Percentiles rank a stretch among this genome's conserved stretches.
Conservation (phyloP, 2,113 vertebrate species). For the Blennius ocellaris region DNA sequence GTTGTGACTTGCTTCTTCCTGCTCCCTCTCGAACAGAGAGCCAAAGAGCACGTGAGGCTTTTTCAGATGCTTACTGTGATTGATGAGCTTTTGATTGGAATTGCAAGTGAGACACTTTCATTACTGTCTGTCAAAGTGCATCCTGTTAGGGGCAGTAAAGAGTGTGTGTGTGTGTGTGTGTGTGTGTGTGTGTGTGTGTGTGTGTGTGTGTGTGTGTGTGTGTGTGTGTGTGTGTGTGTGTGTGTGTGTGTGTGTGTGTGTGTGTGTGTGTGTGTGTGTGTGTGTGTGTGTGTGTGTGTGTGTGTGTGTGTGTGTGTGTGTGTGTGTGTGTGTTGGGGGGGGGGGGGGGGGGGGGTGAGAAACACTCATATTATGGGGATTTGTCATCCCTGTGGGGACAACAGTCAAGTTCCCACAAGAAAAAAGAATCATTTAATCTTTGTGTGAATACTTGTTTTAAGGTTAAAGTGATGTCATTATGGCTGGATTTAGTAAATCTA, state of each 20-base stretch:
- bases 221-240: too few relatives aligned
- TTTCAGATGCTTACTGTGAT: slow-evolving; percentile 73
- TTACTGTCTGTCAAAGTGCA: slow-evolving; percentile 80
- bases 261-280: slow-evolving; percentile 37
- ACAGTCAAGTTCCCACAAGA: too few relatives aligned
- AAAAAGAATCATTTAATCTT: too few relatives aligned
- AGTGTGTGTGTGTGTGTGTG: slow-evolving; percentile 36
- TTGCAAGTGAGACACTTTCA: slow-evolving; percentile 82
- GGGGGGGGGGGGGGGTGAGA: too few relatives aligned
- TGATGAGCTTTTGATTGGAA: slow-evolving; percentile 84
- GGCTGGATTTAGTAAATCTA: too few relatives aligned
- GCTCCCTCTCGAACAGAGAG: slow-evolving; percentile 46
- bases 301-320: slow-evolving; percentile 31
- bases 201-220: not conserved
- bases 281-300: slow-evolving; percentile 22
- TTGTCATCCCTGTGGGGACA: too few relatives aligned
- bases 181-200: slow-evolving; percentile 25
- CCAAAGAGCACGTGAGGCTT: slow-evolving; percentile 28
- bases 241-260: slow-evolving; percentile 23
- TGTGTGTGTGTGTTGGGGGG: slow-evolving; percentile 26
- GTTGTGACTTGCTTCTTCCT: slow-evolving; percentile 51
- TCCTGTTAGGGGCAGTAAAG: slow-evolving; percentile 76
- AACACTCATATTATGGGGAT: too few relatives aligned
- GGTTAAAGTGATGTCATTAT: too few relatives aligned
- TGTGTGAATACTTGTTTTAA: too few relatives aligned